Conservation (phyloP, 2,888 invertebrate genomes). For the Meganola albula region DNA sequence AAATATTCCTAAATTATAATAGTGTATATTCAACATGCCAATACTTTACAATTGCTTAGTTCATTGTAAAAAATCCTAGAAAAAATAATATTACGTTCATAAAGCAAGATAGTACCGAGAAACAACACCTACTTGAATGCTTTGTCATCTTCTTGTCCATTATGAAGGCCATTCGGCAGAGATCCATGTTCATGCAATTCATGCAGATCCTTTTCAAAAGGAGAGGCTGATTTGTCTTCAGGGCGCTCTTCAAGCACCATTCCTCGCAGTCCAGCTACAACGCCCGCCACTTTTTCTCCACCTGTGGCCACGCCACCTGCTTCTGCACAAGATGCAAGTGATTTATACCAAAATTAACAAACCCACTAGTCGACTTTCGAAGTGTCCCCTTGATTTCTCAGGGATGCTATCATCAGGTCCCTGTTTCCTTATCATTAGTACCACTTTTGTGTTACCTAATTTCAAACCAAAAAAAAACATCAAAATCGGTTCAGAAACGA, state of each 20-base stretch:
- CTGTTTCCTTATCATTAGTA: too few species aligned
- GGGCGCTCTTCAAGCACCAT: slow-evolving; percentile 68
- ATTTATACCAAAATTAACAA: slow-evolving; percentile 17
- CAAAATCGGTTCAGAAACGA: too few species aligned
- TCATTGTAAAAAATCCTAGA: too few species aligned
- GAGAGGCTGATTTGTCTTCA: slow-evolving; percentile 66
- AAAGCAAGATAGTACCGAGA: too few species aligned
- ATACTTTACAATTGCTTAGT: too few species aligned
- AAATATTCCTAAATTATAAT: too few species aligned
- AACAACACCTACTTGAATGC: slow-evolving; percentile 88
- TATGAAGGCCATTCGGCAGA: slow-evolving; percentile 77
- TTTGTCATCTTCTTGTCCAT: slow-evolving; percentile 89
- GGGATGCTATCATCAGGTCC: too few species aligned
- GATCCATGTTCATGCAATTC: slow-evolving; percentile 66
- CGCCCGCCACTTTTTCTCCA: slow-evolving; percentile 63
- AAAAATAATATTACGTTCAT: too few species aligned
- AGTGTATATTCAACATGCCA: too few species aligned
- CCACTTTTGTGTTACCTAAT: too few species aligned
- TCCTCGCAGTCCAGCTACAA: slow-evolving; percentile 63
- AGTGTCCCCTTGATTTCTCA: too few species aligned
- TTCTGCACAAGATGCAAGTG: slow-evolving; percentile 27
- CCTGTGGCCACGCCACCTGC: slow-evolving; percentile 42
- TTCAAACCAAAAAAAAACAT: too few species aligned
- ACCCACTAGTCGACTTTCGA: slow-evolving; percentile 2
- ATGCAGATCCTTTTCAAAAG: slow-evolving; percentile 70